phyloP scores from a whole-genome alignment of 2,888 invertebrate genomes.

The Acanthococcus lagerstroemiae region DNA sequence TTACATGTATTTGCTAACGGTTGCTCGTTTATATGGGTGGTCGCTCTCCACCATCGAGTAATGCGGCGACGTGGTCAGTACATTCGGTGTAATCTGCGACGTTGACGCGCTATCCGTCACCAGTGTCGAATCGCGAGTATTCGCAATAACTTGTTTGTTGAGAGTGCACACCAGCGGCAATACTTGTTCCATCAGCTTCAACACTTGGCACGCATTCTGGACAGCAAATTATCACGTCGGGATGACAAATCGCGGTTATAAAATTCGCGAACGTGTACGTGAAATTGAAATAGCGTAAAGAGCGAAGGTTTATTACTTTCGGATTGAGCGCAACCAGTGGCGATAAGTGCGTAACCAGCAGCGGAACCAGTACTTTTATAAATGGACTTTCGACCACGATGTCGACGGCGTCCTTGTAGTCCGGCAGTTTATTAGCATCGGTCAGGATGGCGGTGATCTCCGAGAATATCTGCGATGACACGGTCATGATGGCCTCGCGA shows the following conservation, averaged over 20 bases:
- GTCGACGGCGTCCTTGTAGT: slow-evolving; percentile 2
- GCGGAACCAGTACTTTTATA: slow-evolving; percentile 4
- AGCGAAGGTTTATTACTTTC: slow-evolving; percentile 1
- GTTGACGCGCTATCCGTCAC: slow-evolving; percentile 37
- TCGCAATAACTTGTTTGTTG: slow-evolving; percentile 45
- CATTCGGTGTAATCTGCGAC: slow-evolving; percentile 32
- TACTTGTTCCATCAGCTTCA: slow-evolving; percentile 76
- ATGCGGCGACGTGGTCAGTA: slow-evolving; percentile 66
- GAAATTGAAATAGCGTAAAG: too few species aligned
- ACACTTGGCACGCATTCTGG: slow-evolving; percentile 73
- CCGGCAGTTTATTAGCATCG: not conserved
- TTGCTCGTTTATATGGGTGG: slow-evolving; percentile 88
- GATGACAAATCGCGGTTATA: too few species aligned
- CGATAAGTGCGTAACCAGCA: slow-evolving; percentile 16
- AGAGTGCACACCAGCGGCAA: slow-evolving; percentile 79
- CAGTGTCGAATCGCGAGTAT: slow-evolving; percentile 32
- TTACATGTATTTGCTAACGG: slow-evolving; percentile 71
- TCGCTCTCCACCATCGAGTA: slow-evolving; percentile 91
- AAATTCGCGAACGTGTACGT: too few species aligned
- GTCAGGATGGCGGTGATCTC: not conserved
- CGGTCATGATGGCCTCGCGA: slow-evolving; percentile 11
- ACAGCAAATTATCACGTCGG: too few species aligned
- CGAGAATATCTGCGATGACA: slow-evolving; percentile 4
- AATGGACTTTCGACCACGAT: slow-evolving; percentile 4
- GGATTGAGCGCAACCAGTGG: slow-evolving; percentile 12